These are phyloP conservation scores for Parasteatoda tepidariorum DNA, from an alignment of 1,140 invertebrate species.

Conservation along the genomic window DNA sequence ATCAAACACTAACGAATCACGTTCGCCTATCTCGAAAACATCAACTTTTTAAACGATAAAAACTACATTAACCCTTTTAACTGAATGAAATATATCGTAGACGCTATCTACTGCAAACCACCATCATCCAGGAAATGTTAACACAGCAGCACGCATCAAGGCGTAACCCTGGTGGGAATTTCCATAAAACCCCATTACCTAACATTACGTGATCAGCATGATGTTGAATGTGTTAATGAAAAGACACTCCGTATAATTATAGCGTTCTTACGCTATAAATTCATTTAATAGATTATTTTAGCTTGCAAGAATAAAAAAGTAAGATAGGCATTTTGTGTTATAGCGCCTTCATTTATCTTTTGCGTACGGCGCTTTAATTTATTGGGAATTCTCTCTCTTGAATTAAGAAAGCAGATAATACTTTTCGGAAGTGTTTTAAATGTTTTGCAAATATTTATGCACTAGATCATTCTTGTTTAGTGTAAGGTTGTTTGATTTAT, in stretches of 20 bases:
- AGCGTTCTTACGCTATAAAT: not conserved
- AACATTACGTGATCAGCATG: slow-evolving; percentile 12
- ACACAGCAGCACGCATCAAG: not conserved
- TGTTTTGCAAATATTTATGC: not conserved
- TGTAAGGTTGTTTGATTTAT: too few species aligned
- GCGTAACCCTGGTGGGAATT: not conserved
- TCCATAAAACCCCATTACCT: not conserved
- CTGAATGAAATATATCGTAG: too few species aligned
- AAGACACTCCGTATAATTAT: slow-evolving; percentile 10
- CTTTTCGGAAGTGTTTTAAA: not conserved
- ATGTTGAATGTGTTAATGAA: not conserved
- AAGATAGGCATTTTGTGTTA: not conserved
- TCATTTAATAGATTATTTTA: not conserved
- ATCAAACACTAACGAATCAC: too few species aligned
- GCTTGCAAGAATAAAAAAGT: not conserved
- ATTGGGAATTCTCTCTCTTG: too few species aligned
- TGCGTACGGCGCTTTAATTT: too few species aligned
- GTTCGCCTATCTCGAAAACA: too few species aligned
- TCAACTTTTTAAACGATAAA: too few species aligned
- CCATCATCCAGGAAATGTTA: not conserved
- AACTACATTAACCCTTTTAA: too few species aligned
- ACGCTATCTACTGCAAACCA: too few species aligned
- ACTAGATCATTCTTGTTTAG: not conserved
- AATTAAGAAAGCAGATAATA: not conserved
- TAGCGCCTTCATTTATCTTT: too few species aligned